Evolutionary conservation across 1,140 invertebrate species (phyloP), one percentile per base, ranked within the genome.

Genomic region (Harlomillsia oculata): DNA sequence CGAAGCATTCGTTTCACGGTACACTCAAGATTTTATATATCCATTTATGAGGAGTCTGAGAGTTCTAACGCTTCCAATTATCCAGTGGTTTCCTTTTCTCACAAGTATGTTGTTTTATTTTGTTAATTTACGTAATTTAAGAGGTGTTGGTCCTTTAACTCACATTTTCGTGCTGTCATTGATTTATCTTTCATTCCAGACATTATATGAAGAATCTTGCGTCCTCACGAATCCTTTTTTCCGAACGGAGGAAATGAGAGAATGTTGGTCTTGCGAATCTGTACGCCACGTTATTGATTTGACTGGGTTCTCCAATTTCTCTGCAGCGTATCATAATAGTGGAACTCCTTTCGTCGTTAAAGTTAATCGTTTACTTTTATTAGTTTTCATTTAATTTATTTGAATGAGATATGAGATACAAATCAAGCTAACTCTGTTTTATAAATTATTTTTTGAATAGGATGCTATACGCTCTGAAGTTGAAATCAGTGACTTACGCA

Each of bases 141-240:
- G 32, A 34, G 8, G n/a, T 34, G n/a, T 34, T 34, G n/a, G n/a
- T 34, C 8, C 8, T 9, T 8, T 9, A 9, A 34, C n/a, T 34
- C 32, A 8, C 8, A 34, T 34, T 9, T 34, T 34, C 32, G 8
- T 34, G 8, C 32, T 34, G 8, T 34, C 32, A 34, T 34, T 59
- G 5, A 34, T 16, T 52, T 20, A 62, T 56, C 55, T 68, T 65
- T 62, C 53, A 60, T 75, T 77, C 40, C 64, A 85, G 84, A 81
- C 68, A n/a, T 80, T 79, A 54, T 85, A 87, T 66, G 83, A 87
- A 74, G 84, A 88, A 72, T 80, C 79, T 68, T 88, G 85, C 69
- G 69, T 88, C 32, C 68, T 86, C 26, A 76, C 82, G 68, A 87
- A 88, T 71, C 84, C 83, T 46, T 85, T 78, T 66, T 87, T 85